Evolutionary conservation across 2,888 invertebrate species (phyloP).

Genomic region (Prosopocoilus inquinatus): DNA sequence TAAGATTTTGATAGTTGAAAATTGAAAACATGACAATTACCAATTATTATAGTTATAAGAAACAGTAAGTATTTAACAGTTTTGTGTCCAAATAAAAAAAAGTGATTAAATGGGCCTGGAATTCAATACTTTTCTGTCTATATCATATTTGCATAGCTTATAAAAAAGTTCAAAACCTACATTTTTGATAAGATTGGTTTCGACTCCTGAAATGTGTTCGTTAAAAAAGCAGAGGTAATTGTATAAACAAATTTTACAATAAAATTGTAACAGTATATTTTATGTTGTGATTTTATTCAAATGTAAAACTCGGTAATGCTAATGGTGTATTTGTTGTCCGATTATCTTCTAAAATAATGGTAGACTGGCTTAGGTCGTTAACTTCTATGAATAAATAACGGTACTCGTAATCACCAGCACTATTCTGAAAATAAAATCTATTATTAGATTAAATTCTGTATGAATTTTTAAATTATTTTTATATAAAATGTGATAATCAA

Average conservation of each 20-base stretch:
- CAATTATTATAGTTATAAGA: conserved; percentile 58
- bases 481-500: too few relatives aligned
- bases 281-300: conserved; percentile 8
- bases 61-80: conserved; percentile 53
- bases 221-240: conserved; percentile 4
- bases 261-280: not conserved
- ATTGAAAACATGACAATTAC: conserved; percentile 57
- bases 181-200: conserved; percentile 74
- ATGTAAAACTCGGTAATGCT: conserved; percentile 8
- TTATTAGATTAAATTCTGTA: too few relatives aligned
- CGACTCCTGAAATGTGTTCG: conserved; percentile 68
- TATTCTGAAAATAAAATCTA: conserved; percentile 60
- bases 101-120: conserved; percentile 89
- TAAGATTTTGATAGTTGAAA: conserved; percentile 50
- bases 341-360: conserved; percentile 79
- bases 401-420: conserved; percentile 72
- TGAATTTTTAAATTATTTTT: too few relatives aligned
- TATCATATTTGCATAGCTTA: conserved; percentile 69
- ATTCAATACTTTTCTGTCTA: conserved; percentile 85
- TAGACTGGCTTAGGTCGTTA: conserved; percentile 76
- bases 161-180: conserved; percentile 67
- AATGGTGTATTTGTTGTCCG: conserved; percentile 56
- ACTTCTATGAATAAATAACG: too few relatives aligned
- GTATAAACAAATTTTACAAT: conserved; percentile 3
- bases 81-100: conserved; percentile 49